Conservation (phyloP, 2,113 vertebrate species). For the Podiceps cristatus region DNA sequence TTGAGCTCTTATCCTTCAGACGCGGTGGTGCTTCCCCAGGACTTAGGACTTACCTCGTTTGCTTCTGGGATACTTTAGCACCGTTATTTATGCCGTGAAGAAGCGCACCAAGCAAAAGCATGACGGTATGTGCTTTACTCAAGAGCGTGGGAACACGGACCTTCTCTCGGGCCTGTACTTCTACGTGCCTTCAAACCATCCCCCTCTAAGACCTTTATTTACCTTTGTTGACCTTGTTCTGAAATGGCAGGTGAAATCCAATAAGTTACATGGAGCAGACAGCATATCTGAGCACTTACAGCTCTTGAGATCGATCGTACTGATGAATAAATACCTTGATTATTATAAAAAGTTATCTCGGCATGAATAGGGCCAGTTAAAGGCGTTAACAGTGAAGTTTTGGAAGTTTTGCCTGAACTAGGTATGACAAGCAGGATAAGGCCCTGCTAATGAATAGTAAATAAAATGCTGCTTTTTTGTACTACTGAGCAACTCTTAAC, state of each 20-base stretch:
- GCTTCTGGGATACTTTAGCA: neutral
- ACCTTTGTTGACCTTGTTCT: neutral
- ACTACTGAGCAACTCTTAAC: neutral
- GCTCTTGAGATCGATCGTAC: neutral
- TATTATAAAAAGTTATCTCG: neutral
- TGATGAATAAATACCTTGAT: neutral
- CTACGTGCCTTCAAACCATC: neutral
- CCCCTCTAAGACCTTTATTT: neutral
- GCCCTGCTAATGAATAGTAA: neutral
- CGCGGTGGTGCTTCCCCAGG: neutral
- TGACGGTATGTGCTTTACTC: neutral
- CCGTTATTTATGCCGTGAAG: neutral
- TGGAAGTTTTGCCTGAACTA: neutral
- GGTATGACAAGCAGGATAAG: neutral
- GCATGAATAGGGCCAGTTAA: neutral
- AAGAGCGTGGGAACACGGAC: neutral
- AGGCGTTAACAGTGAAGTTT: neutral
- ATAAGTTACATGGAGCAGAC: neutral
- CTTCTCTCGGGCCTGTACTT: neutral
- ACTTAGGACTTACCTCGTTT: accelerated
- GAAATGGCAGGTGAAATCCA: neutral
- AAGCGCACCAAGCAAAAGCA: neutral
- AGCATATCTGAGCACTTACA: neutral
- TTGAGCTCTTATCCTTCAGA: neutral
- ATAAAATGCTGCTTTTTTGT: neutral